Evolutionary conservation across 2,888 invertebrate species (phyloP).

Genomic region (Electrophaes corylata): DNA sequence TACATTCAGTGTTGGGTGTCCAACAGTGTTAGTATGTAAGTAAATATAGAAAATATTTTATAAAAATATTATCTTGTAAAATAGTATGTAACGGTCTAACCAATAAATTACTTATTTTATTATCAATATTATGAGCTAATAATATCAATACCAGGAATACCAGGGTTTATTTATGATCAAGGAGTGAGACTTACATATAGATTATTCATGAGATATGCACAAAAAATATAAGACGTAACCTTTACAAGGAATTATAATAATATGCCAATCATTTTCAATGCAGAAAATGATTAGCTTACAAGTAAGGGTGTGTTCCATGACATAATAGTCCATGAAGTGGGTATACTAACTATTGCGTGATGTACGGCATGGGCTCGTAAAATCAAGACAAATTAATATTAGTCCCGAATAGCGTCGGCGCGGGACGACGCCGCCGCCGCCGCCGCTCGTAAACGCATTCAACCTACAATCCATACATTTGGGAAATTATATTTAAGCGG

Average conservation of each 20-base stretch:
- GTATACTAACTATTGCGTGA: slow-evolving; percentile 5
- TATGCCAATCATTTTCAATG: not conserved
- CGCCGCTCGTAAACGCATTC: slow-evolving; percentile 18
- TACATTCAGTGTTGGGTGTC: too few species aligned
- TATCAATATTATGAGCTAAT: too few species aligned
- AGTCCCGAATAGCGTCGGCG: slow-evolving; percentile 22
- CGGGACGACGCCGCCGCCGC: slow-evolving; percentile 5
- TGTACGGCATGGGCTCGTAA: slow-evolving; percentile 30
- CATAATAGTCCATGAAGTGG: not conserved
- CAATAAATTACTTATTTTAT: too few species aligned
- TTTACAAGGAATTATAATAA: not conserved
- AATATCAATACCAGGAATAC: too few species aligned
- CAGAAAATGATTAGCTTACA: not conserved
- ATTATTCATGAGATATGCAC: too few species aligned
- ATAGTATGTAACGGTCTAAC: too few species aligned
- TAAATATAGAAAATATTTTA: too few species aligned
- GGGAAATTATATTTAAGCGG: not conserved
- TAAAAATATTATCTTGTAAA: too few species aligned
- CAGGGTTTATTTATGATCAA: too few species aligned
- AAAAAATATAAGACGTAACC: not conserved
- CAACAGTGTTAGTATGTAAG: too few species aligned
- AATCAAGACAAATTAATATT: slow-evolving; percentile 41
- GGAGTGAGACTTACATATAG: too few species aligned
- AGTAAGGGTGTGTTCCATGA: not conserved
- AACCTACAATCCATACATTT: not conserved